Percentiles rank a stretch among this genome's conserved stretches.
Evolutionary conservation across 2,113 vertebrate species (phyloP).

Genomic region (Sorex araneus): DNA sequence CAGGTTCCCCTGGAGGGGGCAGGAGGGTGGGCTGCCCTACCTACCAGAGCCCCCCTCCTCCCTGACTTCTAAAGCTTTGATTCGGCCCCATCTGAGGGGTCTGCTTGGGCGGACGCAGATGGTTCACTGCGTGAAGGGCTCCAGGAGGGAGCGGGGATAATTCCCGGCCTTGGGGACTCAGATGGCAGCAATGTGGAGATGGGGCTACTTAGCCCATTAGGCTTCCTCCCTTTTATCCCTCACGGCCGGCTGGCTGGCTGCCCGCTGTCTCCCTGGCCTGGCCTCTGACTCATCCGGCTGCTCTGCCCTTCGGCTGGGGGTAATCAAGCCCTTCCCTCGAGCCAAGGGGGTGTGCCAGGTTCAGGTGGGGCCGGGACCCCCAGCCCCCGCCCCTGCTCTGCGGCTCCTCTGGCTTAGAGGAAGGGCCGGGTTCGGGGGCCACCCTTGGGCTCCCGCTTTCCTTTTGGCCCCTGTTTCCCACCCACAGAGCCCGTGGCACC

Average conservation of each 20-base stretch:
- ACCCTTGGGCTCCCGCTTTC: not conserved
- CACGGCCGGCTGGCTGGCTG: constrained; percentile 20
- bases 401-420: not conserved
- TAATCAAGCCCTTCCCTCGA: constrained; percentile 15
- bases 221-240: constrained; percentile 37
- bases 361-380: not conserved
- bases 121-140: constrained; percentile 65
- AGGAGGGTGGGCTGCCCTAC: not conserved
- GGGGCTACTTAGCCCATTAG: constrained; percentile 65
- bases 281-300: constrained; percentile 72
- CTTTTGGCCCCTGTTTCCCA: not conserved
- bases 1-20: not conserved
- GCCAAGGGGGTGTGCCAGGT: not conserved
- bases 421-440: not conserved
- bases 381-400: not conserved
- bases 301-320: constrained; percentile 46
- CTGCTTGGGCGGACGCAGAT: not conserved
- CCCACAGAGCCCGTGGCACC: not conserved
- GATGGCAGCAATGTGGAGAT: not conserved
- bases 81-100: not conserved
- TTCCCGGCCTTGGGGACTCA: constrained; percentile 60
- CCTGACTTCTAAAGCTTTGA: not conserved
- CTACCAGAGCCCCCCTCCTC: not conserved
- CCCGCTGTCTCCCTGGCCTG: constrained; percentile 9
- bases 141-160: constrained; percentile 37